Evolutionary conservation across 1,140 invertebrate genomes (phyloP).

Genomic region (Lepidurus apus): DNA sequence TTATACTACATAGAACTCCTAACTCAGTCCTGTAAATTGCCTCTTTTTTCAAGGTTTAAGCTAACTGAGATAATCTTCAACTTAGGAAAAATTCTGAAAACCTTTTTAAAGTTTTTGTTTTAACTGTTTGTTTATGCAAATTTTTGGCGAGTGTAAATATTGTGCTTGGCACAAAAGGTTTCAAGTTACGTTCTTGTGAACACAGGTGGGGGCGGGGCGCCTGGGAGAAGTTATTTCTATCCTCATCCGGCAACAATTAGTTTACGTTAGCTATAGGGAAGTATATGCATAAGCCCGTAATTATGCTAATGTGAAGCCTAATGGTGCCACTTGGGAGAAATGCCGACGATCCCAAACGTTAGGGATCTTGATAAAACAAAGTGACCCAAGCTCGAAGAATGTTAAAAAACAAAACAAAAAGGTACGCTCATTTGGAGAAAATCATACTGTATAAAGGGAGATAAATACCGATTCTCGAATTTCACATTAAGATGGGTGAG

Average conservation of each 20-base stretch:
- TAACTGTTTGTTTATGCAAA: background rate
- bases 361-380: background rate
- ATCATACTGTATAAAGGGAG: background rate
- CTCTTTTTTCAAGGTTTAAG: no score
- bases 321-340: constrained; percentile 14
- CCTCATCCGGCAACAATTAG: constrained; percentile 6
- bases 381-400: background rate
- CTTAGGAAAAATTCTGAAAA: no score
- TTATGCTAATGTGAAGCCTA: constrained; percentile 22
- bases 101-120: background rate
- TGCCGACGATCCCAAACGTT: background rate
- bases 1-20: no score
- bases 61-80: no score
- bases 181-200: background rate
- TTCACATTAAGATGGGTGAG: background rate
- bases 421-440: background rate
- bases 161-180: background rate
- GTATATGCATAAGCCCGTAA: constrained; percentile 1
- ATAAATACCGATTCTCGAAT: background rate
- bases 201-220: background rate
- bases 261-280: background rate
- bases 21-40: no score
- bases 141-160: background rate
- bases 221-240: background rate
- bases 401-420: background rate